These are phyloP conservation scores for Garra rufa DNA, from an alignment of 2,113 vertebrate species.

Conservation along the genomic window DNA sequence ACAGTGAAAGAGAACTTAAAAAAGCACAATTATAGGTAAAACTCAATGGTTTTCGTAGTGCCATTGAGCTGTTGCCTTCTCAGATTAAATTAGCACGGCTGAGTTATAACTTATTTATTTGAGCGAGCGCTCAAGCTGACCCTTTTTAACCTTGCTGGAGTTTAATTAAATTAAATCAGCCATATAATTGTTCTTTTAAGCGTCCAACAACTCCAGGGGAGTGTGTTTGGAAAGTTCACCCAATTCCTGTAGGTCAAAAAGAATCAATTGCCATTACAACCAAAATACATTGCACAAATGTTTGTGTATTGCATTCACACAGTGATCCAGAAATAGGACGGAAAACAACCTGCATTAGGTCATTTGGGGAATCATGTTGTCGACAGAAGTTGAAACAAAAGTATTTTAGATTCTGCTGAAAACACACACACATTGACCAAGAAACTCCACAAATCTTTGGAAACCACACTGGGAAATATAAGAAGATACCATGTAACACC, in stretches of 20 bases:
- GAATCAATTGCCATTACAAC: background rate
- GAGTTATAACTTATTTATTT: background rate
- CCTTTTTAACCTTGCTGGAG: conserved; percentile 29
- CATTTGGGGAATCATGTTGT: background rate
- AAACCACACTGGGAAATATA: background rate
- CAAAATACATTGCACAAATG: background rate
- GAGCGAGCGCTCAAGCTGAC: background rate
- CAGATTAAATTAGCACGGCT: background rate
- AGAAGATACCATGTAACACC: background rate
- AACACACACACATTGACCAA: background rate
- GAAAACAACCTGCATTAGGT: background rate
- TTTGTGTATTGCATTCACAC: conserved; percentile 3
- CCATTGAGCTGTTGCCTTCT: background rate
- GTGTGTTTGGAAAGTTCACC: background rate
- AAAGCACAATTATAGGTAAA: background rate
- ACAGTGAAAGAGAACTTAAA: background rate
- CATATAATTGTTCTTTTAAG: conserved; percentile 28
- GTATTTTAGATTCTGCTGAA: background rate
- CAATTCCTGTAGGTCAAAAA: background rate
- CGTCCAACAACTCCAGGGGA: background rate
- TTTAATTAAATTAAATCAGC: conserved; percentile 40
- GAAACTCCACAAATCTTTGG: background rate
- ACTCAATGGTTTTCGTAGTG: background rate
- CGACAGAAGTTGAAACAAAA: background rate
- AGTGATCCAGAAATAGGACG: background rate